Evolutionary conservation across 2,113 vertebrate genomes (phyloP).

Genomic region (Oreotrochilus melanogaster): DNA sequence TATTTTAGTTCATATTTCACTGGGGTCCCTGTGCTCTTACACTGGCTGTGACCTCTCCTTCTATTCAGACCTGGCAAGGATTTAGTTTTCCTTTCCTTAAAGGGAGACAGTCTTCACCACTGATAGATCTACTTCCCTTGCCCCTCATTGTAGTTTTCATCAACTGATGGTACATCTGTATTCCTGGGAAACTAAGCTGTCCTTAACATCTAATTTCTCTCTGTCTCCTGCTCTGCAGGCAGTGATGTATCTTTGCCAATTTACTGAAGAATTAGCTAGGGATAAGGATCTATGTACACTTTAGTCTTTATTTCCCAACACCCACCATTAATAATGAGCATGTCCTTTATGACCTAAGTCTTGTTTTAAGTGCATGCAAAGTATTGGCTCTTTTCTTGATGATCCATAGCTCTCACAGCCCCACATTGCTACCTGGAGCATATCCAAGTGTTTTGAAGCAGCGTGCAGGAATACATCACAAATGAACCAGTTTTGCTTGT

Average conservation of each 20-base stretch:
- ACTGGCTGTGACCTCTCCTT: background rate
- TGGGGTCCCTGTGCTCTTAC: rapidly evolving
- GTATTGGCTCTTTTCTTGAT: constrained; percentile 1
- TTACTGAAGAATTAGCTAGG: constrained; percentile 42
- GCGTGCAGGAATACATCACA: background rate
- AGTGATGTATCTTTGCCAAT: constrained; percentile 56
- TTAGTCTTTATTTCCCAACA: constrained; percentile 35
- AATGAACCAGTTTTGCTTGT: constrained; percentile 50
- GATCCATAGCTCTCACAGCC: background rate
- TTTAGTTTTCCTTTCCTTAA: constrained; percentile 46
- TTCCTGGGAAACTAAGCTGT: constrained; percentile 39
- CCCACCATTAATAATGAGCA: constrained; percentile 45
- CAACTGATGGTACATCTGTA: constrained; percentile 45
- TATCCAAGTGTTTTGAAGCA: constrained; percentile 58
- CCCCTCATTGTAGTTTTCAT: background rate
- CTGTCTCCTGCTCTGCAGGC: constrained; percentile 47
- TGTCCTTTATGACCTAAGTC: constrained; percentile 37
- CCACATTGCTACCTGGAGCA: background rate
- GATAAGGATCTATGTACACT: constrained; percentile 58
- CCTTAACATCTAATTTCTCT: constrained; percentile 45
- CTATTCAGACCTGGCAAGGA: background rate
- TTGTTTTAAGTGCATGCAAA: constrained; percentile 44
- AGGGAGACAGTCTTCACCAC: constrained; percentile 10
- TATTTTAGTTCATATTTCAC: background rate
- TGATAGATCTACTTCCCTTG: constrained; percentile 32